A percentile compares a stretch with the other conserved stretches of the same genome.
phyloP scores from a whole-genome alignment of 2,888 invertebrate species.

The Dynastes grantii region DNA sequence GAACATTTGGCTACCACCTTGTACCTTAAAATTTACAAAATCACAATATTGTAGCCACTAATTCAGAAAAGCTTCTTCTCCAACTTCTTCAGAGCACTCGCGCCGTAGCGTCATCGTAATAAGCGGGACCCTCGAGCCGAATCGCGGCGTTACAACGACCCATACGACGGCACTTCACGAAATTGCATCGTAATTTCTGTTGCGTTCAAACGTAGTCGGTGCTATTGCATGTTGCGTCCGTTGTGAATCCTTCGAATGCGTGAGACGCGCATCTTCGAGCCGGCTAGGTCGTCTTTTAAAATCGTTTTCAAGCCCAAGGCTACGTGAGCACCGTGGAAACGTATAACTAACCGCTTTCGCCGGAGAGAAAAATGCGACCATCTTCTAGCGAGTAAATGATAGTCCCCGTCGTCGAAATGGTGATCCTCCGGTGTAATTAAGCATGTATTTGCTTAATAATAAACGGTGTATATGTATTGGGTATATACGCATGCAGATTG shows the following conservation, averaged over 20 bases:
- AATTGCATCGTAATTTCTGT: background rate
- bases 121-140: no score
- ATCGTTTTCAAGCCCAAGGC: constrained; percentile 2
- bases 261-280: background rate
- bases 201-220: background rate
- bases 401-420: background rate
- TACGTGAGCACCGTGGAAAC: background rate
- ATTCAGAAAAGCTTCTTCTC: no score
- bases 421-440: background rate
- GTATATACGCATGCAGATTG: no score
- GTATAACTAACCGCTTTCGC: background rate
- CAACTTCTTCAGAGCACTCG: no score
- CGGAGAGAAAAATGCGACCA: background rate
- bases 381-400: constrained; percentile 3
- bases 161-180: background rate
- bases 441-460: constrained; percentile 6
- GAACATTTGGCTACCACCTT: no score
- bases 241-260: background rate
- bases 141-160: no score
- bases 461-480: background rate
- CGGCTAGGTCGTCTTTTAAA: background rate
- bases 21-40: no score
- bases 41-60: no score
- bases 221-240: background rate
- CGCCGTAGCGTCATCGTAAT: no score